A percentile compares a stretch with the other conserved stretches of the same genome.
These are phyloP conservation scores for Thecophora atra DNA, from an alignment of 2,888 invertebrate species.

Conservation along the genomic window DNA sequence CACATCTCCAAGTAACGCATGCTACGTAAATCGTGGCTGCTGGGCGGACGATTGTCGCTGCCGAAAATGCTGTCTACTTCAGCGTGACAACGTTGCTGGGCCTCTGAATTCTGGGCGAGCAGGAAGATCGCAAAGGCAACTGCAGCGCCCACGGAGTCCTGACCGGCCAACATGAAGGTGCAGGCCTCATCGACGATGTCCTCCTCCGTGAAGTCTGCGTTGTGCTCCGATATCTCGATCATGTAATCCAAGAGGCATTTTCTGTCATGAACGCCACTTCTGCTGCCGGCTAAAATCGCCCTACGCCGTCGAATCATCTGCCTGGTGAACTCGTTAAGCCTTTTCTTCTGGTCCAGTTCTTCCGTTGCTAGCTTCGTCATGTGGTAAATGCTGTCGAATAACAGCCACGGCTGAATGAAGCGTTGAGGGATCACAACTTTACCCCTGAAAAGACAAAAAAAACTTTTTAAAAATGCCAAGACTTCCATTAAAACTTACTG, in stretches of 20 bases:
- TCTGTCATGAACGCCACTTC: conserved; percentile 49
- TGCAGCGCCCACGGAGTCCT: conserved; percentile 72
- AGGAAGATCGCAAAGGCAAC: conserved; percentile 70
- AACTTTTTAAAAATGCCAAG: too few relatives aligned
- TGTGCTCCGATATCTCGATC: conserved; percentile 68
- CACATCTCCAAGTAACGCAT: conserved; percentile 76
- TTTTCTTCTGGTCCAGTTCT: conserved; percentile 68
- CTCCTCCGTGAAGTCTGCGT: conserved; percentile 68
- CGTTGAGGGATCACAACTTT: conserved; percentile 68
- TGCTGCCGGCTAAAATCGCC: conserved; percentile 51
- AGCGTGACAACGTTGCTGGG: conserved; percentile 66
- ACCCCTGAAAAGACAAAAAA: conserved; percentile 64
- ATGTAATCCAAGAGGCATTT: conserved; percentile 69
- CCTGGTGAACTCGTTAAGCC: conserved; percentile 66
- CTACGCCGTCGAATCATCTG: conserved; percentile 64
- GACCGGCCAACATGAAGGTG: conserved; percentile 74
- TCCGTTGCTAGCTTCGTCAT: conserved; percentile 67
- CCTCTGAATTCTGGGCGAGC: conserved; percentile 68
- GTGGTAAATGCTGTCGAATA: conserved; percentile 69
- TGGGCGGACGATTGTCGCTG: conserved; percentile 65
- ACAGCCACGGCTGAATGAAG: conserved; percentile 69
- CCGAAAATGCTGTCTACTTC: conserved; percentile 68
- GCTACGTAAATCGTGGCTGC: conserved; percentile 70
- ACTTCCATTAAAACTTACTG: conserved; percentile 67
- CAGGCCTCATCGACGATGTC: conserved; percentile 72